Evolutionary conservation across 2,113 vertebrate species (phyloP).

Genomic region (Nothoprocta pentlandii): DNA sequence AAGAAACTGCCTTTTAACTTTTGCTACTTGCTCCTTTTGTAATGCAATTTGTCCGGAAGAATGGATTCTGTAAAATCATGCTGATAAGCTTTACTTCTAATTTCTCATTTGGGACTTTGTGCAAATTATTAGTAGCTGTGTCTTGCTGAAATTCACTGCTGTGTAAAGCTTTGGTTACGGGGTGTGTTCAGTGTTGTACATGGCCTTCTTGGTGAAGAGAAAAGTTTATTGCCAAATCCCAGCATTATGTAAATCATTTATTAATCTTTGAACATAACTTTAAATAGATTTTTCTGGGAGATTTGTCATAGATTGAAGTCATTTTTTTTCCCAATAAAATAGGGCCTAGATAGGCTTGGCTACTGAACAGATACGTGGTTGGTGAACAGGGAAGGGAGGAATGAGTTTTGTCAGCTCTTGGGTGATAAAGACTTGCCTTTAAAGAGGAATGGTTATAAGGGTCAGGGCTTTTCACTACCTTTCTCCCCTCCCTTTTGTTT

Average conservation of each 20-base stretch:
- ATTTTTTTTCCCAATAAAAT: not conserved
- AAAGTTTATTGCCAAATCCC: too few relatives aligned
- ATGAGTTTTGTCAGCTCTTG: not conserved
- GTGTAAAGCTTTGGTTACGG: not conserved
- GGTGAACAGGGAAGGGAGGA: not conserved
- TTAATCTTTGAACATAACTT: not conserved
- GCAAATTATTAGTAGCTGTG: not conserved
- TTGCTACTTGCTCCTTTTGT: not conserved
- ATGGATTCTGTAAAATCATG: not conserved
- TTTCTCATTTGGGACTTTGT: not conserved
- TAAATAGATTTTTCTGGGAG: not conserved
- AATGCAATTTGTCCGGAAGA: not conserved
- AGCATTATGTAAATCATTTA: not conserved
- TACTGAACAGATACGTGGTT: not conserved
- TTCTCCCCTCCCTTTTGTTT: fast-evolving
- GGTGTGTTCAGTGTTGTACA: not conserved
- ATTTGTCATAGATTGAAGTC: not conserved
- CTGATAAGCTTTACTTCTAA: not conserved
- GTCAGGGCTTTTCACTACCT: not conserved
- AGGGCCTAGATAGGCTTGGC: not conserved
- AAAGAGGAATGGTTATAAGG: not conserved
- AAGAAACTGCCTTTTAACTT: not conserved
- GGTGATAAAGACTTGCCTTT: not conserved
- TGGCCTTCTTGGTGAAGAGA: not conserved
- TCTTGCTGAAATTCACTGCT: not conserved